Conservation (phyloP, 2,797 vertebrate genomes). For the Eulemur albifrons region DNA sequence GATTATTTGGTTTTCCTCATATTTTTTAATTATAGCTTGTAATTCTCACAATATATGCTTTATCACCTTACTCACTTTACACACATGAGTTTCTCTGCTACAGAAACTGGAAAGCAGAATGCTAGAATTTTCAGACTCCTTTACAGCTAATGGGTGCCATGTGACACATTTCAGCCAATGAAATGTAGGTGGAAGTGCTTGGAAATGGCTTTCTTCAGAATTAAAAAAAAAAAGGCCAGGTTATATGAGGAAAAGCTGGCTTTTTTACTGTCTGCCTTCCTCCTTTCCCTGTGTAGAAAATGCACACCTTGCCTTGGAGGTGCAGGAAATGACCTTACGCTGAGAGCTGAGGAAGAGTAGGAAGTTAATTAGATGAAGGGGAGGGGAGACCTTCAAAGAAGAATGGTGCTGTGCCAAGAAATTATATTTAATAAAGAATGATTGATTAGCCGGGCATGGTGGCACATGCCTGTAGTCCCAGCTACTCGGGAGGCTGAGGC, state of each 20-base stretch:
- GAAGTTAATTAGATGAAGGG: conserved; percentile 36
- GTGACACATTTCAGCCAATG: background rate
- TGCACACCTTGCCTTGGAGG: background rate
- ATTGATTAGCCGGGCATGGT: background rate
- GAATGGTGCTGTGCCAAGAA: background rate
- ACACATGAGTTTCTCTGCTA: background rate
- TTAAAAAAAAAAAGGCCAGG: background rate
- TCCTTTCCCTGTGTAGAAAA: background rate
- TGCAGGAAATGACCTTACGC: background rate
- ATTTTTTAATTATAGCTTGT: conserved; percentile 24
- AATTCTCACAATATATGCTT: background rate
- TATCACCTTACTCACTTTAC: conserved; percentile 17
- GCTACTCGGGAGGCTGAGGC: too few relatives aligned
- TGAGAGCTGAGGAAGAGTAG: background rate
- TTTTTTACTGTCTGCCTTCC: background rate
- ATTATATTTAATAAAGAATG: conserved; percentile 41
- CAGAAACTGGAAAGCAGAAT: conserved; percentile 35
- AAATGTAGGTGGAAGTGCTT: background rate
- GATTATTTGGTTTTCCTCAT: background rate
- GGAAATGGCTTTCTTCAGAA: background rate
- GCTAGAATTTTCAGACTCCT: background rate
- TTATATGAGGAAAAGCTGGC: background rate
- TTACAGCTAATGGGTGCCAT: background rate
- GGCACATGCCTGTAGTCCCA: too few relatives aligned
- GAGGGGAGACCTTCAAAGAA: conserved; percentile 48